Base-by-base conservation (phyloP, 2,888 invertebrate genomes). In the Agrotis clavis region DNA sequence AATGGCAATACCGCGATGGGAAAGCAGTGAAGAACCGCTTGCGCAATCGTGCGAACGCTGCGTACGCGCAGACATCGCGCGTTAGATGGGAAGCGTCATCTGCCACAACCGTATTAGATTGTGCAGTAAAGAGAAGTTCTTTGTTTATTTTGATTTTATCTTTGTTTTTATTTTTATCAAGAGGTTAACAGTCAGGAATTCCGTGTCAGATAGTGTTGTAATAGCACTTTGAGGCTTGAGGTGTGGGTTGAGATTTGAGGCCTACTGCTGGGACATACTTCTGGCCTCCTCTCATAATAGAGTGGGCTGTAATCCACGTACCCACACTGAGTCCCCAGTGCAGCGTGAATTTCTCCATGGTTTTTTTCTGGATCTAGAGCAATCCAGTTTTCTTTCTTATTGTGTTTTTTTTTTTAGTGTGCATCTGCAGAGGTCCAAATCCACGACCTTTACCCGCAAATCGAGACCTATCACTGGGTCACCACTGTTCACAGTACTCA, bases 21-120 rank as follows among this genome's bases (percentile, higher is more conserved):
- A 88, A 87, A 86, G 86, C 75, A 76, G 82, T 77, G 80, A 81
- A 77, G 78, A 74, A 65, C 53, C 25, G 51, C 67, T 87, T 87
- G 64, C 79, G 81, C 65, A 88, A 87, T 76, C 75, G 63, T 84
- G 85, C 77, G 87, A 81, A 84, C 74, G 57, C 64, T 69, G 73
- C 65, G 67, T 70, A 79, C 75, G 71, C 67, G 61, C 74, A 69
- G 67, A 65, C 67, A 67, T 59, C 60, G 65, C 62, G 30, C 21
- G n/a, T 62, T 79, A 66, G 75, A 75, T 83, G 80, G 75, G 83
- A 71, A 83, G 60, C 65, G 14, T 66, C 82, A 73, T 83, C 76
- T 67, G 51, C 74, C 51, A 30, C 67, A 56, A 75, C 57, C 61
- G 57, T 74, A 71, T 61, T 57, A 68, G 50, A 79, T 65, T 56